Conservation (phyloP, 2,113 vertebrate genomes). For the Prunella fulvescens region DNA sequence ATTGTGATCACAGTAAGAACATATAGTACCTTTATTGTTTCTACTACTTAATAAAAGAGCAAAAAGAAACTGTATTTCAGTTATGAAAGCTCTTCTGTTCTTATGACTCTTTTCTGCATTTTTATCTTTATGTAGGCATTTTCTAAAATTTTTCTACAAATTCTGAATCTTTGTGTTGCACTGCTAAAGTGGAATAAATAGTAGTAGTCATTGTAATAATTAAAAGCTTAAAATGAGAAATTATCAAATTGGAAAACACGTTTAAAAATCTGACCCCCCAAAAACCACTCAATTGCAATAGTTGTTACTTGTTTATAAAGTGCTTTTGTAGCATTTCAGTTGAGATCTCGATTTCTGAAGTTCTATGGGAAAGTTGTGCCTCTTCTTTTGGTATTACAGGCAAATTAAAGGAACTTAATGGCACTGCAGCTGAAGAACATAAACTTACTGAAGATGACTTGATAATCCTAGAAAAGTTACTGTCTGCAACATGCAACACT, state of each 20-base stretch:
- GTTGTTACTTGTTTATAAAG: neutral
- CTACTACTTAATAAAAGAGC: neutral
- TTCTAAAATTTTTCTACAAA: neutral
- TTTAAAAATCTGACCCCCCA: neutral
- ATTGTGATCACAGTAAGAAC: neutral
- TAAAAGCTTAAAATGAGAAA: neutral
- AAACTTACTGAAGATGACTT: conserved; percentile 79
- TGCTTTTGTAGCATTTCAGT: neutral
- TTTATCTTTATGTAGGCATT: neutral
- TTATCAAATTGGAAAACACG: neutral
- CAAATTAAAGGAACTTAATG: conserved; percentile 88
- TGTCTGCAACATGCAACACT: conserved; percentile 73
- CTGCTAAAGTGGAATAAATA: neutral
- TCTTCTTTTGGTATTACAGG: conserved; percentile 64
- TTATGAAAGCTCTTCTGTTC: neutral
- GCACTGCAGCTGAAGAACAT: conserved; percentile 70
- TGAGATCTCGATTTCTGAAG: neutral
- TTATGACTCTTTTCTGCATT: neutral
- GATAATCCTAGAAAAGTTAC: conserved; percentile 78
- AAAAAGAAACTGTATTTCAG: neutral
- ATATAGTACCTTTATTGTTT: neutral
- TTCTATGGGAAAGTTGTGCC: neutral
- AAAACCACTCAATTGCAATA: neutral
- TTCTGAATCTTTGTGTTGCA: neutral
- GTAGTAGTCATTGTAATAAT: neutral